These are phyloP conservation scores for Cremastinae sp. DNA, from an alignment of 2,888 invertebrate genomes.

Conservation along the genomic window DNA sequence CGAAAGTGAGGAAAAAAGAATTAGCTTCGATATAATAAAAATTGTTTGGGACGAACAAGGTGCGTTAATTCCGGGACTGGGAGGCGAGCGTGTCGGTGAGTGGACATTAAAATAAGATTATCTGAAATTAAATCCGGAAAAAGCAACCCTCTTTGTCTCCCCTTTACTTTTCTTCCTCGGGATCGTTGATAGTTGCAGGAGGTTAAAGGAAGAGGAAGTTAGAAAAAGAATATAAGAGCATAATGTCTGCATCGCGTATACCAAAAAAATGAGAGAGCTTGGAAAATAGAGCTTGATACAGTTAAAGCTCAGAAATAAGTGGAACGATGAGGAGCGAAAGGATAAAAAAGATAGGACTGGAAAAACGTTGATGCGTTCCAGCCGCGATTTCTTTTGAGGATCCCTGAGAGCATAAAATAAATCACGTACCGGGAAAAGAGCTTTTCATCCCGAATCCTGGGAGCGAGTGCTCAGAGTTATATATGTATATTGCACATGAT, in stretches of 20 bases:
- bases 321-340: constrained; percentile 12
- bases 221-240: too few relatives aligned
- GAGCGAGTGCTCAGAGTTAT: constrained; percentile 9
- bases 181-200: neutral
- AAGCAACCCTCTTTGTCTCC: too few relatives aligned
- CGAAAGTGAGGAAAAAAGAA: too few relatives aligned
- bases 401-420: constrained; percentile 68
- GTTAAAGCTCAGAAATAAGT: neutral
- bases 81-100: too few relatives aligned
- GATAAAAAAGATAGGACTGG: constrained; percentile 1
- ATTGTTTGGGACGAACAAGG: too few relatives aligned
- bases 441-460: constrained; percentile 43
- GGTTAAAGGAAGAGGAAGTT: neutral
- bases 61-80: too few relatives aligned
- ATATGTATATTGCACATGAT: constrained; percentile 59
- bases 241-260: neutral
- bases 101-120: too few relatives aligned
- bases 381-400: constrained; percentile 63
- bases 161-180: too few relatives aligned
- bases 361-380: neutral
- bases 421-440: constrained; percentile 65
- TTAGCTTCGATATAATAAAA: too few relatives aligned
- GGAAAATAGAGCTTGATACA: constrained; percentile 10
- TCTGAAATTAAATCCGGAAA: too few relatives aligned
- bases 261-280: constrained; percentile 9